Conservation (phyloP, 2,888 invertebrate species). For the Dicyrtoma fusca region DNA sequence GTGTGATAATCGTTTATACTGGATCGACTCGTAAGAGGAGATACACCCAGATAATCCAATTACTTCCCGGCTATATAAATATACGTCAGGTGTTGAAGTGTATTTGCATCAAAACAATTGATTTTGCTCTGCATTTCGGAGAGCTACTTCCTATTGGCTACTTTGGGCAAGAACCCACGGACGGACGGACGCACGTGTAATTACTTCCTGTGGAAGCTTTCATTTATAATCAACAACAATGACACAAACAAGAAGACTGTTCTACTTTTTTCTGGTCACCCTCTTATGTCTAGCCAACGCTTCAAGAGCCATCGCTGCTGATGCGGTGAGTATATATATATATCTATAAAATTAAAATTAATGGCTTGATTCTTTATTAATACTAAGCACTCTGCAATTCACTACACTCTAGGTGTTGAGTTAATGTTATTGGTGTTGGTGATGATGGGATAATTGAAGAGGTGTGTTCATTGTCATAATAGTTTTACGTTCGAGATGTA, state of each 20-base stretch:
- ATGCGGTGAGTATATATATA: slow-evolving; percentile 28
- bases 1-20: too few species aligned
- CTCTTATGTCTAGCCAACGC: slow-evolving; percentile 52
- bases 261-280: slow-evolving; percentile 54
- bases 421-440: not conserved
- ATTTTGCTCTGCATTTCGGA: too few species aligned
- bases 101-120: too few species aligned
- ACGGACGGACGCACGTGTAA: not conserved
- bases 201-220: not conserved
- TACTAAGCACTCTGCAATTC: not conserved
- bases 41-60: too few species aligned
- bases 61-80: too few species aligned
- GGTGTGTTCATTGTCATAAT: slow-evolving; percentile 4
- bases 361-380: not conserved
- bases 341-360: slow-evolving; percentile 9
- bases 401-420: too few species aligned
- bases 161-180: too few species aligned
- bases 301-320: slow-evolving; percentile 34
- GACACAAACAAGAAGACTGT: slow-evolving; percentile 54
- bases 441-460: slow-evolving; percentile 14
- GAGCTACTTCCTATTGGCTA: too few species aligned
- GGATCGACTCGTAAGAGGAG: too few species aligned
- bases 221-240: slow-evolving; percentile 31
- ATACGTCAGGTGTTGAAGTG: too few species aligned
- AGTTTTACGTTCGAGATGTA: too few species aligned